Percentiles rank a stretch among this genome's conserved stretches.
Conservation (phyloP, 2,888 invertebrate species). For the Stegophylla sp. region DNA sequence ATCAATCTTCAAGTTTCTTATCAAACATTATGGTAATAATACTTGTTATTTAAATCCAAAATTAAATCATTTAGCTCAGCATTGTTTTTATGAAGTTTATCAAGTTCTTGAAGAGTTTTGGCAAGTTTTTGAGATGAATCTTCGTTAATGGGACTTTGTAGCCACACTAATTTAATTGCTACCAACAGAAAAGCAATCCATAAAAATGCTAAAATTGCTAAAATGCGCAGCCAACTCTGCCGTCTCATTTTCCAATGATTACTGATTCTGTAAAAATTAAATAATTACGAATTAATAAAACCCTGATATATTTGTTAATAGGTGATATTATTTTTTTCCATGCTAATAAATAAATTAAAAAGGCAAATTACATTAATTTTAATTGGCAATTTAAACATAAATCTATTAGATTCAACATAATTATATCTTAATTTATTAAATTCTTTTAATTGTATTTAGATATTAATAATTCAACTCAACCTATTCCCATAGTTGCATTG, state of each 20-base stretch:
- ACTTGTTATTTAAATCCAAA: slow-evolving; percentile 73
- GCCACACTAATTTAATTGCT: slow-evolving; percentile 57
- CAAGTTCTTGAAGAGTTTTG: slow-evolving; percentile 78
- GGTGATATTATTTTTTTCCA: too few species aligned
- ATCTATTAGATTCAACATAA: too few species aligned
- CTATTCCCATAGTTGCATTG: too few species aligned
- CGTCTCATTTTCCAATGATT: slow-evolving; percentile 47
- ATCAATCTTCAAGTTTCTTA: not conserved
- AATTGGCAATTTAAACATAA: too few species aligned
- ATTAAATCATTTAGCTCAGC: slow-evolving; percentile 76
- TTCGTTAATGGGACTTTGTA: slow-evolving; percentile 61
- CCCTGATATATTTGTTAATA: too few species aligned
- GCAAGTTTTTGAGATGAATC: slow-evolving; percentile 74
- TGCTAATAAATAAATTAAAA: too few species aligned
- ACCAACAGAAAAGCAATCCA: slow-evolving; percentile 48
- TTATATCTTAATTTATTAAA: too few species aligned
- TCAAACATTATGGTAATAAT: slow-evolving; percentile 64
- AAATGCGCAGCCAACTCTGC: slow-evolving; percentile 51
- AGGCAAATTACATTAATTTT: too few species aligned
- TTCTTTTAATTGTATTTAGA: too few species aligned
- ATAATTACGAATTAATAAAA: too few species aligned
- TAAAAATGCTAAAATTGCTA: slow-evolving; percentile 49
- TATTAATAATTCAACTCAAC: too few species aligned
- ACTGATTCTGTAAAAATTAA: slow-evolving; percentile 1
- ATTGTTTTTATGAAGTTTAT: slow-evolving; percentile 82